These are phyloP conservation scores for Tachypleus tridentatus DNA, from an alignment of 1,140 invertebrate genomes.

Conservation along the genomic window DNA sequence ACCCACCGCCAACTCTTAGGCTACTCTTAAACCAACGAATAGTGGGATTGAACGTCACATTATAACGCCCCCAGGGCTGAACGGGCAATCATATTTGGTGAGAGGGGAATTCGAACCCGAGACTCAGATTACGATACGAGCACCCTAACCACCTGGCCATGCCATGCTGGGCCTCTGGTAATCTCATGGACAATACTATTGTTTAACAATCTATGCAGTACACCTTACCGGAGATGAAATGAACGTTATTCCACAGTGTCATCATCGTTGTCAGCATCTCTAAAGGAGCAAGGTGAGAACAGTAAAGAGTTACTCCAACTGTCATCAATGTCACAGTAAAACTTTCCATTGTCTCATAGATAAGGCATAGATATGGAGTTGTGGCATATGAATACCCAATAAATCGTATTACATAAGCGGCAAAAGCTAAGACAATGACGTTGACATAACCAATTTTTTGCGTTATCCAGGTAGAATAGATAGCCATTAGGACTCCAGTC, in stretches of 20 bases:
- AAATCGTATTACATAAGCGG: conserved; percentile 60
- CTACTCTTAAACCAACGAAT: too few relatives aligned
- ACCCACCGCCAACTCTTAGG: too few relatives aligned
- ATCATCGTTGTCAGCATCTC: conserved; percentile 68
- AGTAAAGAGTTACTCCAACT: conserved; percentile 67
- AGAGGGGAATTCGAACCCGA: too few relatives aligned
- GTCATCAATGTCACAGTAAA: conserved; percentile 65
- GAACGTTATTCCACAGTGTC: conserved; percentile 63
- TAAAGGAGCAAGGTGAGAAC: conserved; percentile 58
- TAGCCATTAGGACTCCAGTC: conserved; percentile 8
- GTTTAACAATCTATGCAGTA: not conserved
- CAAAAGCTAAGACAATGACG: conserved; percentile 61
- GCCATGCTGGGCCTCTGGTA: too few relatives aligned
- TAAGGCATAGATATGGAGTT: conserved; percentile 61
- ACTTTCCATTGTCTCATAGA: conserved; percentile 68
- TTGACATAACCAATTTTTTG: conserved; percentile 59
- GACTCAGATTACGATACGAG: too few relatives aligned
- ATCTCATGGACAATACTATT: not conserved
- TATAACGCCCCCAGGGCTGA: too few relatives aligned
- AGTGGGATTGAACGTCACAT: too few relatives aligned
- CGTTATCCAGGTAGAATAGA: conserved; percentile 47
- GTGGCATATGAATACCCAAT: conserved; percentile 63
- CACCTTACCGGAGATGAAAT: conserved; percentile 37
- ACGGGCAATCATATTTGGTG: too few relatives aligned
- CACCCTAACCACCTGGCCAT: too few relatives aligned